Evolutionary conservation across 2,797 vertebrate genomes (phyloP).

Genomic region (Oryzias dopingdopingensis): DNA sequence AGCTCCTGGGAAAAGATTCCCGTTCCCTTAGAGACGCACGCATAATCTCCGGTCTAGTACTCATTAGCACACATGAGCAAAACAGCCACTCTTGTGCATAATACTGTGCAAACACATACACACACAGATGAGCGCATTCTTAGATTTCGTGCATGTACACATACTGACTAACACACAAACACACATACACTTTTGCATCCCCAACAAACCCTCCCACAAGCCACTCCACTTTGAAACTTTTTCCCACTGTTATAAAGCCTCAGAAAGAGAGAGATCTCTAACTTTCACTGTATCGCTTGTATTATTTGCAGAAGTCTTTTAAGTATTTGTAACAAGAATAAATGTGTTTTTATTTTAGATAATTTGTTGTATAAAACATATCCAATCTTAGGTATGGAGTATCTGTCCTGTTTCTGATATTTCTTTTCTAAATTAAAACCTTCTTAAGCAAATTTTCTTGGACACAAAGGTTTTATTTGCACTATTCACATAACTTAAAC

Average conservation of each 20-base stretch:
- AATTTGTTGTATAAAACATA: no score
- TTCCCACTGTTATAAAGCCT: neutral
- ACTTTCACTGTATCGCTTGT: neutral
- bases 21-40: slow-evolving; percentile 59
- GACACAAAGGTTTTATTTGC: no score
- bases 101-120: slow-evolving; percentile 37
- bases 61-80: slow-evolving; percentile 61
- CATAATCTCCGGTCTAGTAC: slow-evolving; percentile 69
- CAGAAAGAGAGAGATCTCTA: slow-evolving; percentile 6
- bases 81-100: slow-evolving; percentile 37
- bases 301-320: neutral
- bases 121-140: slow-evolving; percentile 11
- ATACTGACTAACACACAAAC: slow-evolving; percentile 1
- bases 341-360: no score
- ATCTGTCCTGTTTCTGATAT: no score
- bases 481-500: no score
- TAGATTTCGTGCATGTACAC: neutral
- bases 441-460: no score
- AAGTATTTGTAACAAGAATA: neutral
- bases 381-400: no score
- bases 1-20: slow-evolving; percentile 67
- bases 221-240: neutral
- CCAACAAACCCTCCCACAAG: slow-evolving; percentile 1
- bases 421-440: no score
- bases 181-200: neutral